These are phyloP conservation scores for Callospermophilus lateralis DNA, from an alignment of 2,113 vertebrate genomes.

Conservation along the genomic window DNA sequence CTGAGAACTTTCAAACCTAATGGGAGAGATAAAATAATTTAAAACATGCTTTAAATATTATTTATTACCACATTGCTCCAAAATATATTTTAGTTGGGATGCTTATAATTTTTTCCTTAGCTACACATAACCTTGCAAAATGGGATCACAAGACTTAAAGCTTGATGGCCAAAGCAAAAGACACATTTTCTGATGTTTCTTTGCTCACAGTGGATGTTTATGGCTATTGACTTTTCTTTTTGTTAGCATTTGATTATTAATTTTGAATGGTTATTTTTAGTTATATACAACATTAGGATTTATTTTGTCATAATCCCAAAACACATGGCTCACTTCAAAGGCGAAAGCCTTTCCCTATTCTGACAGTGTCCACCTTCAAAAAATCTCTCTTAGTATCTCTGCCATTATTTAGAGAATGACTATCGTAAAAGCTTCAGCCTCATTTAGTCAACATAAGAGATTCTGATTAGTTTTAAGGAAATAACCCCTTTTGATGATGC, in stretches of 20 bases:
- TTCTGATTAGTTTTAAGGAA: constrained; percentile 43
- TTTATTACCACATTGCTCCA: constrained; percentile 3
- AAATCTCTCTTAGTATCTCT: background rate
- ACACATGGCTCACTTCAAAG: background rate
- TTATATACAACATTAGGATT: no score
- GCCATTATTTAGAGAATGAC: background rate
- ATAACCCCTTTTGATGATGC: background rate
- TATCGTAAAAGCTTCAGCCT: background rate
- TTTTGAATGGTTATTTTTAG: no score
- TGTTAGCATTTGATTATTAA: no score
- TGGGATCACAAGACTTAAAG: background rate
- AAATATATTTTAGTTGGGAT: constrained; percentile 45
- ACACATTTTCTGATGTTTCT: background rate
- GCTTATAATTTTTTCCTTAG: background rate
- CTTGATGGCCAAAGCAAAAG: background rate
- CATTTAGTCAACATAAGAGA: background rate
- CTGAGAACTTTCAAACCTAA: constrained; percentile 16
- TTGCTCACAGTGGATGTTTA: background rate
- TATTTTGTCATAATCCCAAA: background rate
- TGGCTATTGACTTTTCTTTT: background rate
- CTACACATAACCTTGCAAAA: background rate
- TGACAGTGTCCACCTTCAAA: background rate
- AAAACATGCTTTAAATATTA: constrained; percentile 48
- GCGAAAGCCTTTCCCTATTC: background rate
- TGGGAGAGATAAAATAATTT: constrained; percentile 43